Evolutionary conservation across 2,797 vertebrate species (phyloP).

Genomic region (Pangasius djambal): DNA sequence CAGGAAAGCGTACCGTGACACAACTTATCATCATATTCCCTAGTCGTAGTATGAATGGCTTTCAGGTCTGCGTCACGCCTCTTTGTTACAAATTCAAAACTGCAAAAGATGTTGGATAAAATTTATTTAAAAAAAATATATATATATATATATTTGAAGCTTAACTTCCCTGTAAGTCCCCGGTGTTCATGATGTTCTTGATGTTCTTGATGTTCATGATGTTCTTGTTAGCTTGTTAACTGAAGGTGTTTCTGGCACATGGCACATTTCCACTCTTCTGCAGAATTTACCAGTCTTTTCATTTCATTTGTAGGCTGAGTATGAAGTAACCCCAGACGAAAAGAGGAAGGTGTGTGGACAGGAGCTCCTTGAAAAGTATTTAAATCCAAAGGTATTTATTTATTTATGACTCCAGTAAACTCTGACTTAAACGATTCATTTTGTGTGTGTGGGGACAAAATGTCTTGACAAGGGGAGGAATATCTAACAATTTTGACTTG

Average conservation of each 20-base stretch:
- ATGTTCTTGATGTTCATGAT: not conserved
- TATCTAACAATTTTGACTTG: not conserved
- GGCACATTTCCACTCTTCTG: not conserved
- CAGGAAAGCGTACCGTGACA: not conserved
- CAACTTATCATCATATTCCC: not conserved
- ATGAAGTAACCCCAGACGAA: constrained; percentile 95
- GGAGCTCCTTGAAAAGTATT: constrained; percentile 84
- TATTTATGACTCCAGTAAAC: not conserved
- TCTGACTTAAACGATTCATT: not conserved
- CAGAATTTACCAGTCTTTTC: not conserved
- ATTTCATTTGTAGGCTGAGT: constrained; percentile 80
- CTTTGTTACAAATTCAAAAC: not conserved
- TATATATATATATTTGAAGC: not conserved
- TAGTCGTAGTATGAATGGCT: not conserved
- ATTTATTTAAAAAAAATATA: not conserved
- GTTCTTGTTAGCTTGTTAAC: constrained; percentile 15
- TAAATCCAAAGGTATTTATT: constrained; percentile 84
- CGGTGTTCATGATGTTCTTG: not conserved
- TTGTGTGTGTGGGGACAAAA: not conserved
- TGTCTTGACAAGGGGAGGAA: not conserved
- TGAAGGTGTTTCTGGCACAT: not conserved
- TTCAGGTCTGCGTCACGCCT: not conserved
- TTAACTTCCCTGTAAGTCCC: not conserved
- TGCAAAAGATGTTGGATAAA: not conserved
- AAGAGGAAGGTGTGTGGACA: constrained; percentile 89